Evolutionary conservation across 1,140 invertebrate species (phyloP), one percentile per base, ranked within the genome.

Genomic region (Rhyacophila brunnea): DNA sequence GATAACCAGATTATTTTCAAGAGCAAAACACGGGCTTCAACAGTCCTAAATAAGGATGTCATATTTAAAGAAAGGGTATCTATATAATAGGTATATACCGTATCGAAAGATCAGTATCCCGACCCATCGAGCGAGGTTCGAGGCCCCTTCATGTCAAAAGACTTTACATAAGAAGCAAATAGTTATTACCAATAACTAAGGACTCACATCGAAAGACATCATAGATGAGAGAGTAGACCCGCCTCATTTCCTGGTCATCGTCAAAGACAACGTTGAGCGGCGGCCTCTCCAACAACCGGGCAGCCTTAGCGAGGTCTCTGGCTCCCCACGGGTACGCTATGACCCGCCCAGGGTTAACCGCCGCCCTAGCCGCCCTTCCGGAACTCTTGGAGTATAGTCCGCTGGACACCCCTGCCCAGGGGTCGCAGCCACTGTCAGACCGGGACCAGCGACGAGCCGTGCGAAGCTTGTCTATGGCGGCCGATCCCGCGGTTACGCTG

Each of bases 131-230:
- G n/a, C n/a, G n/a, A n/a, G n/a, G n/a, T n/a, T n/a, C n/a, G n/a
- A n/a, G n/a, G n/a, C n/a, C n/a, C n/a, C n/a, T n/a, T n/a, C n/a
- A n/a, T n/a, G n/a, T n/a, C n/a, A n/a, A n/a, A n/a, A n/a, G n/a
- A n/a, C n/a, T n/a, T n/a, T n/a, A n/a, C n/a, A n/a, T n/a, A n/a
- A n/a, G n/a, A n/a, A n/a, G n/a, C n/a, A n/a, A n/a, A n/a, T n/a
- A n/a, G n/a, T 28, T 20, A 23, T n/a, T 13, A 28, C 14, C 10
- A 10, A 28, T 9, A 23, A 4, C 10, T 19, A 40, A 14, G 13
- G 53, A 80, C 85, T 83, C 77, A 91, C 89, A 90, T 69, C 89
- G 72, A 53, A 90, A 85, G 1, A 90, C 87, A 67, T 91, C 88
- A 68, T 90, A 91, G 66, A 90, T 86, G 7, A 91, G 72, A 0